Base-by-base conservation (phyloP, 2,113 vertebrate species). In the Gymnocephalus cernua region DNA sequence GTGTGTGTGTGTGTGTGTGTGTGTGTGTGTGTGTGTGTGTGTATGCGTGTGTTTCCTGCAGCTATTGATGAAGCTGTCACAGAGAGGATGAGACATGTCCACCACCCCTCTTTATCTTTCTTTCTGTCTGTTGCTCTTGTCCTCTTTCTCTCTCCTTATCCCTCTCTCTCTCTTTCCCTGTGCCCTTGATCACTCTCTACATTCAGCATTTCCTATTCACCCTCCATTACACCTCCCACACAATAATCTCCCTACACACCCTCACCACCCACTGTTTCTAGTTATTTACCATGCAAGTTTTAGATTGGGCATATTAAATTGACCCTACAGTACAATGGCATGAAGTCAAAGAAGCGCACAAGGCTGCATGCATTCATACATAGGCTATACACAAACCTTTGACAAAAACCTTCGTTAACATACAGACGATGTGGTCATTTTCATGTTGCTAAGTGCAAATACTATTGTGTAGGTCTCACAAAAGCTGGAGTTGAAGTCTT, bases 31-130 rank as follows among this genome's bases (percentile, higher is more conserved):
- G 50, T 68, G 53, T 62, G 48, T 68, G 70, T 75, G 66, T 18
- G 64, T 57, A 66, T 74, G 50, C 66, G 78, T 81, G 62, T 82
- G 90, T 86, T 81, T 96, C 96, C 94, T 64, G 86, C 90, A 95
- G 96, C 95, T 96, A 95, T 95, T 92, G 92, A 95, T 90, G 92
- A 94, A 94, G 91, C 90, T 94, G 93, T 95, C 93, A 90, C 85
- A 79, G 74, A 93, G 89, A 93, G 92, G 94, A 94, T 92, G 95
- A 96, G 88, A 93, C 88, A 85, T 93, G 88, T 91, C 92, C 93
- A 95, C 96, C 94, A 96, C 84, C 68, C 63, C 83, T 76, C 84
- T 66, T 84, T 89, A 83, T 87, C 86, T 91, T 76, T 85, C 67
- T 82, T 72, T 90, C 77, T 87, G 77, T 89, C 82, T 85, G 83